A percentile compares a stretch with the other conserved stretches of the same genome.
These are phyloP conservation scores for Lycocerus yunnanus DNA, from an alignment of 2,888 invertebrate genomes.

Conservation along the genomic window DNA sequence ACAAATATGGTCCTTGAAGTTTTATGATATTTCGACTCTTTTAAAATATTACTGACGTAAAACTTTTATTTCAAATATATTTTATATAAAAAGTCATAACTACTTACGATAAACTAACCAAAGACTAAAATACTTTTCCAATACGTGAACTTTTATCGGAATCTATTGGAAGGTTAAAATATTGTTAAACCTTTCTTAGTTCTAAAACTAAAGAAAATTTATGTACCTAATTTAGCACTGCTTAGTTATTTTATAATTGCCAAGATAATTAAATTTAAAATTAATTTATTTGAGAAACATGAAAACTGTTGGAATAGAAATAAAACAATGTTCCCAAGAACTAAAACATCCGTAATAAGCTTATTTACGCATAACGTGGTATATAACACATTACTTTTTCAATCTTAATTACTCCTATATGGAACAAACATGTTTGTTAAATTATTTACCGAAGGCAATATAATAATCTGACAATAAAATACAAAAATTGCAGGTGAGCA, in stretches of 20 bases:
- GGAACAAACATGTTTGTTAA: too few relatives aligned
- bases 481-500: too few relatives aligned
- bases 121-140: neutral
- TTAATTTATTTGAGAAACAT: neutral
- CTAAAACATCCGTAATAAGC: too few relatives aligned
- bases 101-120: neutral
- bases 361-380: too few relatives aligned
- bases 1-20: constrained; percentile 24
- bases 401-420: too few relatives aligned
- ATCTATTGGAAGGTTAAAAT: neutral
- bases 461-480: too few relatives aligned
- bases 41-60: constrained; percentile 14
- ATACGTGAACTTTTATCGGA: neutral
- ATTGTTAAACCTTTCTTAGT: neutral
- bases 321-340: too few relatives aligned
- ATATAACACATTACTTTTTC: too few relatives aligned
- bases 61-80: constrained; percentile 5
- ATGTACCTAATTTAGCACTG: neutral
- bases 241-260: neutral
- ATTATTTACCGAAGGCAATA: too few relatives aligned
- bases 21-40: constrained; percentile 12
- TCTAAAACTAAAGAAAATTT: neutral
- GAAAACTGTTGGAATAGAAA: too few relatives aligned
- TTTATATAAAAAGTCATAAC: neutral
- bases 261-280: neutral